Evolutionary conservation across 2,797 vertebrate genomes (phyloP).

Genomic region (Podarcis siculus): DNA sequence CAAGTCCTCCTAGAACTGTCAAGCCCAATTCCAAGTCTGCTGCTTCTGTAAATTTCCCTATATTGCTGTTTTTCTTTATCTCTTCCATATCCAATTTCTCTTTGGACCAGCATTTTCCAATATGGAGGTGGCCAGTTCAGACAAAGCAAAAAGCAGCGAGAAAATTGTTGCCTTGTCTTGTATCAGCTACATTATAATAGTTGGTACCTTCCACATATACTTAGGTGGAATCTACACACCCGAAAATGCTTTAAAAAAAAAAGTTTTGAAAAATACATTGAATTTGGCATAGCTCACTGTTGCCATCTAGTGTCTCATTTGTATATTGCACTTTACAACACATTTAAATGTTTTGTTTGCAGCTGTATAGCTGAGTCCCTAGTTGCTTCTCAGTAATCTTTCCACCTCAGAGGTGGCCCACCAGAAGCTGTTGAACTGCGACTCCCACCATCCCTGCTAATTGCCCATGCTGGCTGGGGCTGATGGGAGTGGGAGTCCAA

Average conservation of each 20-base stretch:
- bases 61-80: neutral
- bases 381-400: neutral
- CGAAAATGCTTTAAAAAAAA: no score
- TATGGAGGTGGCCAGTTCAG: neutral
- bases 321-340: no score
- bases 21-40: neutral
- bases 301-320: no score
- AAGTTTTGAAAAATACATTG: no score
- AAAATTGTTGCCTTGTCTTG: neutral
- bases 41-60: neutral
- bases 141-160: neutral
- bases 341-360: no score
- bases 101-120: neutral
- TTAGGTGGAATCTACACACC: no score
- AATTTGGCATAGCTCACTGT: no score
- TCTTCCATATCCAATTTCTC: neutral
- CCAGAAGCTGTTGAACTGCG: no score
- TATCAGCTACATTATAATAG: neutral
- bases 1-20: constrained; percentile 16
- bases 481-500: no score
- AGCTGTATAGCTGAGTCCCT: no score
- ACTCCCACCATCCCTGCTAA: no score
- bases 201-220: neutral
- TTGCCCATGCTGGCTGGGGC: no score
- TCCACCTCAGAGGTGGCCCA: neutral